Conservation (phyloP, 2,113 vertebrate species). For the Campylomormyrus numenius region DNA sequence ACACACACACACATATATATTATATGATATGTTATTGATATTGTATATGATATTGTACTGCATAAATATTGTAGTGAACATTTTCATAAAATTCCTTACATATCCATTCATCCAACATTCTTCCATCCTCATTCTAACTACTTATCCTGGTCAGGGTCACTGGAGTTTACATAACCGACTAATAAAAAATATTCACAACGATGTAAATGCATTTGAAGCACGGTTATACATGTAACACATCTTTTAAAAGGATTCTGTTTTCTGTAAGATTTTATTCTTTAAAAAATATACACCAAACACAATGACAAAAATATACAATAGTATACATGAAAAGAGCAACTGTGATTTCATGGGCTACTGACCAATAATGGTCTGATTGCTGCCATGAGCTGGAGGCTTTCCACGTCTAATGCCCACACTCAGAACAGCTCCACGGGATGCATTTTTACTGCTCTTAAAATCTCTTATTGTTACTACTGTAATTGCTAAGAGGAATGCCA, state of each 20-base stretch:
- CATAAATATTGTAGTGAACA: not conserved
- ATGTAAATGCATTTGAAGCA: not conserved
- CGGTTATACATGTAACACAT: not conserved
- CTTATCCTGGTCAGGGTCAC: not conserved
- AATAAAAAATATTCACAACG: not conserved
- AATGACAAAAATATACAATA: not conserved
- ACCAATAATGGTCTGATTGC: not conserved
- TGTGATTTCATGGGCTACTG: not conserved
- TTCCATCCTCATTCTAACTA: not conserved
- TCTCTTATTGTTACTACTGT: not conserved
- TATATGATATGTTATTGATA: too few species aligned
- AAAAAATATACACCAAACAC: not conserved
- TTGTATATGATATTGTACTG: not conserved
- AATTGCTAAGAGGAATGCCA: not conserved
- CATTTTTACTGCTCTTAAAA: not conserved
- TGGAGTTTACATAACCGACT: not conserved
- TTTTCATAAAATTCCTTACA: not conserved
- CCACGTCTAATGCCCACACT: not conserved
- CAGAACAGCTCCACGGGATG: not conserved
- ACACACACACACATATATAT: not conserved
- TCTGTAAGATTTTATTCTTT: not conserved
- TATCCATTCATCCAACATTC: not conserved
- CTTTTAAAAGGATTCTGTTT: not conserved
- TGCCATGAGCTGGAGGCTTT: not conserved
- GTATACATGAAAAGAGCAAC: not conserved